A percentile compares a stretch with the other conserved stretches of the same genome.
Conservation (phyloP, 2,888 invertebrate genomes). For the Stenodema calcarata region DNA sequence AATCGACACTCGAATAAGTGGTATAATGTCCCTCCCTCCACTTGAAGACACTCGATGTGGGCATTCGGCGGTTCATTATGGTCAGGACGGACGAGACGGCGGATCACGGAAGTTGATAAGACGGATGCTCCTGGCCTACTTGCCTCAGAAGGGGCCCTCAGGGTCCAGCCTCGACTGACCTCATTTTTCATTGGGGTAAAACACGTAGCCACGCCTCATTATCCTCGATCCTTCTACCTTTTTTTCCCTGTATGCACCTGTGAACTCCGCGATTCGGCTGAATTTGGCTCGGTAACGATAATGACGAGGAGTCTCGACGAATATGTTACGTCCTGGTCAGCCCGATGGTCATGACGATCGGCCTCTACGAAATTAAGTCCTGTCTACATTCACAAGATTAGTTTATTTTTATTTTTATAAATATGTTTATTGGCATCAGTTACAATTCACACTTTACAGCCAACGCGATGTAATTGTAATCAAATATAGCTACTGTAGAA, state of each 20-base stretch:
- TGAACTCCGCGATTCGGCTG: neutral
- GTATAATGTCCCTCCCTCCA: neutral
- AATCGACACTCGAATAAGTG: neutral
- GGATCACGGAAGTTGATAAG: constrained; percentile 28
- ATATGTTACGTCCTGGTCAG: too few species aligned
- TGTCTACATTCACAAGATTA: too few species aligned
- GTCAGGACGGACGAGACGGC: neutral
- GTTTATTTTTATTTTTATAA: too few species aligned
- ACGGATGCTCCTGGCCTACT: constrained; percentile 25
- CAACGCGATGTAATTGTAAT: too few species aligned
- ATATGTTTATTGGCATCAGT: too few species aligned
- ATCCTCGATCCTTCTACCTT: neutral
- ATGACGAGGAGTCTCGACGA: too few species aligned
- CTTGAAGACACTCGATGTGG: neutral
- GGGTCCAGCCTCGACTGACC: neutral
- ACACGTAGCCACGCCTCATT: constrained; percentile 21
- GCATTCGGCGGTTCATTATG: neutral
- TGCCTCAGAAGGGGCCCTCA: constrained; percentile 5
- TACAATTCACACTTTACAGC: too few species aligned
- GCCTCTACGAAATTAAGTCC: too few species aligned
- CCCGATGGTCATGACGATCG: too few species aligned
- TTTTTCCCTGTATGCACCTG: neutral
- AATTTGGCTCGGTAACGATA: neutral
- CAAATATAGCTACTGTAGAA: too few species aligned
- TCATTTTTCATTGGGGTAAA: constrained; percentile 24